Evolutionary conservation across 1,140 invertebrate species (phyloP).

Genomic region (Aphaenogaster rudis): DNA sequence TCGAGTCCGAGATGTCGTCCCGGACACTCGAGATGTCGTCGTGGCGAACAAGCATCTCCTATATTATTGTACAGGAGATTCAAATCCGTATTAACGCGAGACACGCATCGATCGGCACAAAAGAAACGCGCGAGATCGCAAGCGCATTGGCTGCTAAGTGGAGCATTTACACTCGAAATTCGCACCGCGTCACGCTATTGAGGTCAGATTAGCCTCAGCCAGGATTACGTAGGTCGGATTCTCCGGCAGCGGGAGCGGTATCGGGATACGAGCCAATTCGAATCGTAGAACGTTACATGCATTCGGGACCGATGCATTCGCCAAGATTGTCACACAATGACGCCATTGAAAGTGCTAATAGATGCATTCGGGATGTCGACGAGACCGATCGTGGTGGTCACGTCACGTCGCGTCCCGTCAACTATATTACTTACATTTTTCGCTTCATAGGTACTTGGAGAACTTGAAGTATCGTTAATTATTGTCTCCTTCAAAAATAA

Average conservation of each 20-base stretch:
- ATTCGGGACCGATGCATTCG: background rate
- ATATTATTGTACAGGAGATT: background rate
- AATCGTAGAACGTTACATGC: constrained; percentile 30
- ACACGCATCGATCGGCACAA: constrained; percentile 37
- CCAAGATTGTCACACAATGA: constrained; percentile 55
- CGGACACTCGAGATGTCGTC: constrained; percentile 12
- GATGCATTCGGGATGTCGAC: constrained; percentile 33
- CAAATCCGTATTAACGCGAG: constrained; percentile 54
- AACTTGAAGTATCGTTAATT: constrained; percentile 2
- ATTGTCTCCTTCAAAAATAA: background rate
- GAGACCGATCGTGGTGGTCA: constrained; percentile 16
- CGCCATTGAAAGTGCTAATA: constrained; percentile 39
- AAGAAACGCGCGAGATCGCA: constrained; percentile 17
- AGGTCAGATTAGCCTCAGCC: constrained; percentile 82
- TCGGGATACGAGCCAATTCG: constrained; percentile 75
- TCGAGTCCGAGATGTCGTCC: background rate
- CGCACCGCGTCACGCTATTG: constrained; percentile 76
- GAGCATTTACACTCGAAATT: constrained; percentile 79
- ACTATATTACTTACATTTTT: background rate
- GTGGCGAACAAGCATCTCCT: background rate
- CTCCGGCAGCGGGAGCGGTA: constrained; percentile 67
- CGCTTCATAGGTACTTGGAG: background rate
- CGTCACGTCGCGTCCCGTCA: too few relatives aligned
- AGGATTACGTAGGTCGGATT: constrained; percentile 75
- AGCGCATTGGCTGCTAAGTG: constrained; percentile 72